Conservation (phyloP, 2,113 vertebrate species). For the Plotosus lineatus region DNA sequence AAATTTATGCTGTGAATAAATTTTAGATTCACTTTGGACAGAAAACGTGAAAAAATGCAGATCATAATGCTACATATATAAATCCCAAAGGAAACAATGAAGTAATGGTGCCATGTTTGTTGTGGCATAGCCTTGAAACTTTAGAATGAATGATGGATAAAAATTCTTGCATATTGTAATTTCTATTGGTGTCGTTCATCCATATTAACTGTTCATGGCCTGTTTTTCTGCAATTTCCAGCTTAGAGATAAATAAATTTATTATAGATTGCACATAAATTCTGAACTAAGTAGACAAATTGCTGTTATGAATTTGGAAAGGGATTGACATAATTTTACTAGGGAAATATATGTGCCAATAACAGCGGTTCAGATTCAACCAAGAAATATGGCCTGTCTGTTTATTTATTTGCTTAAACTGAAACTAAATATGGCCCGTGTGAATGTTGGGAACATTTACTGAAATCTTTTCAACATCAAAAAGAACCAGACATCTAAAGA, state of each 20-base stretch:
- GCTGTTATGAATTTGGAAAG: slow-evolving; percentile 56
- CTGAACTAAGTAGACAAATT: slow-evolving; percentile 58
- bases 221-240: slow-evolving; percentile 59
- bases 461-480: neutral
- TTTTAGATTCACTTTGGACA: neutral
- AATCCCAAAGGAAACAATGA: neutral
- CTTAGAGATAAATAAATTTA: slow-evolving; percentile 61
- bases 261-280: slow-evolving; percentile 59
- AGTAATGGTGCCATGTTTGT: neutral
- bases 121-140: neutral
- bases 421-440: neutral
- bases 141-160: slow-evolving; percentile 7
- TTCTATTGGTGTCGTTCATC: slow-evolving; percentile 50
- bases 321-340: slow-evolving; percentile 57
- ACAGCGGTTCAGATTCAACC: neutral
- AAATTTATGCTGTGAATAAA: neutral
- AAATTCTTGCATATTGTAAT: slow-evolving; percentile 29
- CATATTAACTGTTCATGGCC: slow-evolving; percentile 56
- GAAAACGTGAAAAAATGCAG: neutral
- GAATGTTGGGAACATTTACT: neutral
- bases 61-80: neutral
- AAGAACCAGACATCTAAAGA: neutral
- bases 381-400: neutral
- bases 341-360: slow-evolving; percentile 11
- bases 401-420: neutral